A percentile compares a stretch with the other conserved stretches of the same genome.
These are phyloP conservation scores for Trichogramma evanescens DNA, from an alignment of 2,888 invertebrate species.

Conservation along the genomic window DNA sequence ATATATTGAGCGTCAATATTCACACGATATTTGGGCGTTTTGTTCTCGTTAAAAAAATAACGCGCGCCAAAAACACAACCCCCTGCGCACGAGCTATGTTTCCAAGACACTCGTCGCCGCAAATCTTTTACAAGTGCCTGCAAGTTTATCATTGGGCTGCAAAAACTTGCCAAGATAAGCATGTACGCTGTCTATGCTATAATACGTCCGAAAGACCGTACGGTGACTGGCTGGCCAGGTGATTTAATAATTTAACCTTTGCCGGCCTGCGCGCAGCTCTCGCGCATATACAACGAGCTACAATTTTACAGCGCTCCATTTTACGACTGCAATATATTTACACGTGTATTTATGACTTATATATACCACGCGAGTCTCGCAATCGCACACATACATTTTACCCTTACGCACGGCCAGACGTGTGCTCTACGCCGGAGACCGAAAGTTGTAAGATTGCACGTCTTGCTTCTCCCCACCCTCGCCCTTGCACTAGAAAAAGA, in stretches of 20 bases:
- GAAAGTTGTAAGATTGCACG: constrained; percentile 19
- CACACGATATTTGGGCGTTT: no score
- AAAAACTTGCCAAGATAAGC: no score
- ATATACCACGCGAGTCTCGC: constrained; percentile 3
- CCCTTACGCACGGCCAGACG: background rate
- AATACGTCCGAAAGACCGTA: no score
- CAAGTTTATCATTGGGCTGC: no score
- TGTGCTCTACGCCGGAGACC: background rate
- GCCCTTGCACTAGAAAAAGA: no score
- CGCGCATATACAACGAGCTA: constrained; percentile 12
- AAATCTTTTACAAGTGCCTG: no score
- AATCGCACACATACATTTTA: background rate
- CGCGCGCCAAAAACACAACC: no score
- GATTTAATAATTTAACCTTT: constrained; percentile 37
- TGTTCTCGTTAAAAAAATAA: no score
- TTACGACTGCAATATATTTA: constrained; percentile 43
- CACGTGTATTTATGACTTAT: constrained; percentile 43
- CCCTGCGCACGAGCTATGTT: no score
- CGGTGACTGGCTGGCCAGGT: constrained; percentile 19
- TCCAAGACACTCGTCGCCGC: no score
- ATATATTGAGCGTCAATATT: no score
- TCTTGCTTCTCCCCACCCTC: background rate
- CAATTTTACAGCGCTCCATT: constrained; percentile 36
- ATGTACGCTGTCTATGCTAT: no score
- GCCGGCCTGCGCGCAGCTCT: background rate